These are phyloP conservation scores for Steatornis caripensis DNA, from an alignment of 2,113 vertebrate genomes.

Conservation along the genomic window DNA sequence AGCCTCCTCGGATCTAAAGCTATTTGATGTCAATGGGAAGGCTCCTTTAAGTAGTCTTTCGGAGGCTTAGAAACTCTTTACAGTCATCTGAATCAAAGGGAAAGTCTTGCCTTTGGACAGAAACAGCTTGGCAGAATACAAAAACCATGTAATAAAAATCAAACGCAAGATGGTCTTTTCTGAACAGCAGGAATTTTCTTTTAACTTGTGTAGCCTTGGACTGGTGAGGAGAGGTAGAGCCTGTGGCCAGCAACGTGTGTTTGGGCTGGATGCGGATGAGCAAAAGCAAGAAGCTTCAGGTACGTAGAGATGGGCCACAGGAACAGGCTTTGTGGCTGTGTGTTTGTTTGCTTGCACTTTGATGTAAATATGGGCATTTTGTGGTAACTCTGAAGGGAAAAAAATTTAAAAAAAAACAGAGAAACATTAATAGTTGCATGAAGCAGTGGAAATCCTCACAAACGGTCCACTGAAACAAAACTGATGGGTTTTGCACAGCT, in stretches of 20 bases:
- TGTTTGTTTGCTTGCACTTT: not conserved
- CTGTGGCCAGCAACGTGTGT: not conserved
- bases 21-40: conserved; percentile 26
- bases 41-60: conserved; percentile 19
- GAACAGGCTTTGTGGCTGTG: not conserved
- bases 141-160: not conserved
- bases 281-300: not conserved
- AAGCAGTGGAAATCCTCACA: not conserved
- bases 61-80: conserved; percentile 13
- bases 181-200: not conserved
- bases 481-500: not conserved
- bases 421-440: not conserved
- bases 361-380: not conserved
- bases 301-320: not conserved
- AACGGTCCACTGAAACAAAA: not conserved
- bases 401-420: not conserved
- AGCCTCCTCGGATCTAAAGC: not conserved
- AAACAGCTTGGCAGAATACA: not conserved
- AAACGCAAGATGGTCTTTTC: not conserved
- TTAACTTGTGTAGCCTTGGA: not conserved
- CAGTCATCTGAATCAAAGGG: conserved; percentile 12
- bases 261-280: not conserved
- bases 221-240: not conserved
- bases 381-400: not conserved
- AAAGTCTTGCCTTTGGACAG: conserved; percentile 13